Evolutionary conservation across 2,888 invertebrate genomes (phyloP), one percentile per base, ranked within the genome.

Genomic region (Oegoconia quadripuncta): DNA sequence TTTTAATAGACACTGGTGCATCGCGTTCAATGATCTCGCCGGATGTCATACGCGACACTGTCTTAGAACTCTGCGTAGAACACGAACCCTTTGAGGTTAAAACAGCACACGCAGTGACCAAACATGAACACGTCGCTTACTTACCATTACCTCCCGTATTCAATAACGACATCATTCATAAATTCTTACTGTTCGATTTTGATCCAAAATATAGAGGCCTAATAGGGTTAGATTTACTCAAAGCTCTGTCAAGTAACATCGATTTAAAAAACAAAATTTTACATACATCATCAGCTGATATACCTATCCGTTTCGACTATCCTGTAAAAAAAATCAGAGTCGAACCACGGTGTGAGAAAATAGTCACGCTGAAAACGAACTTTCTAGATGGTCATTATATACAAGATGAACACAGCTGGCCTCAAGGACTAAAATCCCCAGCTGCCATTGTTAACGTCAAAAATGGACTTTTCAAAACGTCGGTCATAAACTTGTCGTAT

Each of bases 1-100:
- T 47, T 25, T 40, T 50, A 35, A 46, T 49, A n/a, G 50, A 52
- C 14, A 48, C 52, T 1, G 52, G 48, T n/a, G 44, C 47, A 11
- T 30, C 37, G 3, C 8, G 52, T 12, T 46, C 41, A 8, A 47
- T 48, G 26, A 31, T 46, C 18, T 39, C 40, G 22, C 40, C 41
- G 4, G 6, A 27, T 25, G 43, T 28, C 8, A 42, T 42, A 3
- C n/a, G 43, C 25, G 12, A 42, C n/a, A n/a, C n/a, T 14, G 40
- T 36, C 40, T 51, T 39, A 11, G 8, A 15, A 13, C 4, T 32
- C 4, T 30, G 25, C 34, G 37, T 17, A 28, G 18, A 25, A 11
- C n/a, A 31, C 8, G 44, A 52, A 33, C 35, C 40, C 16, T 48
- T 52, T 28, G 20, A 37, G 9, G 46, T 48, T 9, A 29, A 48